Percentiles rank a stretch among this genome's conserved stretches.
Evolutionary conservation across 2,797 vertebrate genomes (phyloP).

Genomic region (Chelonia mydas): DNA sequence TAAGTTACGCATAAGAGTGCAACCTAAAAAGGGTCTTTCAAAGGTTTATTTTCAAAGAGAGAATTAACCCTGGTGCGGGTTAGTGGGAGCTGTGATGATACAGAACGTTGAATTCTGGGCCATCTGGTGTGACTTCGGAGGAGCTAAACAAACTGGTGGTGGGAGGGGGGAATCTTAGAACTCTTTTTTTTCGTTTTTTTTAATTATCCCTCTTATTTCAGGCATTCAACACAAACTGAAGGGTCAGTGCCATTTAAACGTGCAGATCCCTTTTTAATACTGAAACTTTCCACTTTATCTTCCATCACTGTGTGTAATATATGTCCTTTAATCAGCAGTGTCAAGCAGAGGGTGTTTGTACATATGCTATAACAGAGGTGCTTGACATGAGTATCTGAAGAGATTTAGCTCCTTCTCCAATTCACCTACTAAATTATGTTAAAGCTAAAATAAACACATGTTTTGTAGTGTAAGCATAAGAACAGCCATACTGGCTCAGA

Average conservation of each 20-base stretch:
- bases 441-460: not conserved
- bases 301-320: not conserved
- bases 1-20: not conserved
- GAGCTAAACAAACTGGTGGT: not conserved
- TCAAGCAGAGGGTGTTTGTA: not conserved
- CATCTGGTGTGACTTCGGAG: not conserved
- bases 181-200: too few species aligned
- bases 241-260: not conserved
- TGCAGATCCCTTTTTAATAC: not conserved
- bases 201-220: not conserved
- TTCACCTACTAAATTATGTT: not conserved
- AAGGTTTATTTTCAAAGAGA: not conserved
- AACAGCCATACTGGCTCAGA: too few species aligned
- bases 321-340: not conserved
- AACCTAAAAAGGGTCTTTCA: not conserved
- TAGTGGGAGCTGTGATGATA: not conserved
- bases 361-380: not conserved
- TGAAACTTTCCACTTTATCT: not conserved
- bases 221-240: not conserved
- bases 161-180: not conserved
- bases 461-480: not conserved
- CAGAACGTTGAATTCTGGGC: not conserved
- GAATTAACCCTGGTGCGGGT: not conserved
- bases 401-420: not conserved
- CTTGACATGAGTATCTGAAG: not conserved